Base-by-base conservation (phyloP, 2,888 invertebrate genomes). In the Maniola hyperantus region DNA sequence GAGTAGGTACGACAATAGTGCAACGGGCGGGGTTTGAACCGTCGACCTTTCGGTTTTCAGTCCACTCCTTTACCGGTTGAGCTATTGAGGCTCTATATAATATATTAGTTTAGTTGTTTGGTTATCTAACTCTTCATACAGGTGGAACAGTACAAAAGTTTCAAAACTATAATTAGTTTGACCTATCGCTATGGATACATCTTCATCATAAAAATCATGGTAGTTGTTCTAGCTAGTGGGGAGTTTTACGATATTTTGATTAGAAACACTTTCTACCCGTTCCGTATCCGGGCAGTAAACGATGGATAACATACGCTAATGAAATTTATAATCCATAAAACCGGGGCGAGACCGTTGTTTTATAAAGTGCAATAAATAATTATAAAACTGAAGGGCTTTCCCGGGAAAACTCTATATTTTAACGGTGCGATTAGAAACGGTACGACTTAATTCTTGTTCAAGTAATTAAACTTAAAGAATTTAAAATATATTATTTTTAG, bases 281-380 rank as follows among this genome's bases (percentile, higher is more conserved):
- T 34, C 42, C 50, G 61, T 61, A 61, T 36, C 57, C 57, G 57
- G 48, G 39, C 61, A 51, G 48, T 61, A 50, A 61, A 20, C 61
- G 36, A 50, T 50, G 36, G 61, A 69, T 69, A 66, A 73, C 75
- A 76, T 72, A 80, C 80, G 80, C 90, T 89, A 89, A 91, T 84
- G 85, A 89, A 89, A 89, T 91, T 90, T 89, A 86, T 87, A 87
- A 87, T 86, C 88, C 86, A 90, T 89, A 90, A 88, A 84, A 84
- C 84, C 80, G 82, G 51, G 50, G 74, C 73, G 73, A 74, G 76
- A 80, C 79, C 78, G 81, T 79, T 76, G 83, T 81, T 89, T 89
- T 87, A 89, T 87, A 88, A 87, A 85, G 87, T 85, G 87, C 90
- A 89, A 89, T 91, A 88, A 90, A 88, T 84, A 89, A 90, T 90